Base-by-base conservation (phyloP, 2,113 vertebrate species). In the Xiphophorus couchianus region DNA sequence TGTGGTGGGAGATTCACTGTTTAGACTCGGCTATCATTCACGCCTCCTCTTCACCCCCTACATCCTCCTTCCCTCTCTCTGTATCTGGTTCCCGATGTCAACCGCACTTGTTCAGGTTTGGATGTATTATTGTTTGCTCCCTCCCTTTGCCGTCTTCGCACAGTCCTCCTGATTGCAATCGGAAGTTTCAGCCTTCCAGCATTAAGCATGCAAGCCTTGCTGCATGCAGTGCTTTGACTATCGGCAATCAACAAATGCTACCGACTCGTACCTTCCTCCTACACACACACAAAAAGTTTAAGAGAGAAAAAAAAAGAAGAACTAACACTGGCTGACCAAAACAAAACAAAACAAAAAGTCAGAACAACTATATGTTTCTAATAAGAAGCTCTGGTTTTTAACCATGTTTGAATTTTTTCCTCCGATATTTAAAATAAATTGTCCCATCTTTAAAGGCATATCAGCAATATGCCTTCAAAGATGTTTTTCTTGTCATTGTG, bases 161-260 rank as follows among this genome's bases (percentile, higher is more conserved):
- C 63, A 17, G 70, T 80, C 69, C 68, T 71, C 71, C 77, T 90
- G 90, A 91, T 91, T 92, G 92, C 86, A 92, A 89, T 90, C 86
- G 58, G 44, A 31, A 78, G 65, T 66, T 73, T 68, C 31, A 84
- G 82, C 71, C 81, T 83, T 75, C 77, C 35, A 3, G 67, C 66
- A 83, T 84, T 84, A 85, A 78, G 71, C 80, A 89, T 86, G 90
- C 83, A 88, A 85, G 71, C 51, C 78, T 31, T 71, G 69, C 84
- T 66, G 60, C 81, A 78, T 62, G 74, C 37, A 25, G 75, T 27
- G 86, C 75, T 31, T 89, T 89, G 63, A 35, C 78, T 76, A 78
- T 86, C 86, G 72, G 87, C 87, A 91, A 91, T 92, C 92, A 90
- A 83, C 81, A 61, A 86, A 87, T 69, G 84, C 65, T 78, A 76